A percentile compares a stretch with the other conserved stretches of the same genome.
Conservation (phyloP, 2,113 vertebrate genomes). For the Phalacrocorax aristotelis region DNA sequence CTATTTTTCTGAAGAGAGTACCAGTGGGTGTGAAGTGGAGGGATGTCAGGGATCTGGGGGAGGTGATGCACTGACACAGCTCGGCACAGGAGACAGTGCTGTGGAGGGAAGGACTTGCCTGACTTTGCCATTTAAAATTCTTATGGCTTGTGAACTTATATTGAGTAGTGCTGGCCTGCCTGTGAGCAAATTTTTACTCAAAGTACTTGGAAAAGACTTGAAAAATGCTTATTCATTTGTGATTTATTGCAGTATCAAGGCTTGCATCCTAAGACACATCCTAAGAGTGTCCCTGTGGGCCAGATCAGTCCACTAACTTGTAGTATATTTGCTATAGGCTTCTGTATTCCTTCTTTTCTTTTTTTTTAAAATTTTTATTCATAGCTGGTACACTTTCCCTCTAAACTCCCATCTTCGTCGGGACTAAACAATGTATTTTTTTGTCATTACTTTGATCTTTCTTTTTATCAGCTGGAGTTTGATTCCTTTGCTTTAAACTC, state of each 20-base stretch:
- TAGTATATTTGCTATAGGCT: background rate
- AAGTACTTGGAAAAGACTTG: background rate
- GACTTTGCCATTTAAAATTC: background rate
- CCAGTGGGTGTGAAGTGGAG: background rate
- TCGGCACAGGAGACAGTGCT: background rate
- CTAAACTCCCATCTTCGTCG: background rate
- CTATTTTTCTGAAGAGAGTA: background rate
- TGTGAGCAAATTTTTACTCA: background rate
- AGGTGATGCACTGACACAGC: background rate
- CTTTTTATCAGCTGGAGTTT: background rate
- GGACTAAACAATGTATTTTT: background rate
- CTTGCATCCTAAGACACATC: background rate
- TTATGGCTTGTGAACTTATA: background rate
- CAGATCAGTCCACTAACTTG: background rate
- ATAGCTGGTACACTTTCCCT: background rate
- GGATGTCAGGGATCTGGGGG: background rate
- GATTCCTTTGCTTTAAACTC: background rate
- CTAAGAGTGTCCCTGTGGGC: background rate
- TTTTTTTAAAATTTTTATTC: background rate
- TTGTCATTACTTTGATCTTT: background rate
- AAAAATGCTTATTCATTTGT: slow-evolving; percentile 9
- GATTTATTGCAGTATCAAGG: background rate
- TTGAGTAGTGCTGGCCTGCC: background rate
- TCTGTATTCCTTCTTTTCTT: background rate
- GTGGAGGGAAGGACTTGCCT: background rate